Conservation (phyloP, 2,888 invertebrate genomes). For the Diadromus collaris region DNA sequence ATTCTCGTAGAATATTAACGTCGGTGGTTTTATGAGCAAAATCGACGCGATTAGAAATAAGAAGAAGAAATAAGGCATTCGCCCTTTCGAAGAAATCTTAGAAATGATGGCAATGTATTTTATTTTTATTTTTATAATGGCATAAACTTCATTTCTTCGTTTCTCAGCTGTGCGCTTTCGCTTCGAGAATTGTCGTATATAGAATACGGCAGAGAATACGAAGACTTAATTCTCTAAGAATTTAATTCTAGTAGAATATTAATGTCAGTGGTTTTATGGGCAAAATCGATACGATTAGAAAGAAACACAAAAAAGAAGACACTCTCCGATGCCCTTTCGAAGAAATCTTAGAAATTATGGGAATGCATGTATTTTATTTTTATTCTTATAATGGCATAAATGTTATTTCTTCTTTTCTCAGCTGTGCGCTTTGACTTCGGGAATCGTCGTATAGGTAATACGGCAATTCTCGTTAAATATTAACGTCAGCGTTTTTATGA, state of each 20-base stretch:
- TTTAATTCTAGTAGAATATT: neutral
- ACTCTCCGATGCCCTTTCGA: too few species aligned
- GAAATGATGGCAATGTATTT: neutral
- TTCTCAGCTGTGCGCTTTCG: neutral
- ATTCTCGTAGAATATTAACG: neutral
- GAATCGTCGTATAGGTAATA: neutral
- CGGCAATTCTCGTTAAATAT: neutral
- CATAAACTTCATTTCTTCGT: neutral
- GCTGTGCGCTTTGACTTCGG: neutral
- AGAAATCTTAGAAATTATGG: neutral
- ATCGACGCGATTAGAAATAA: neutral
- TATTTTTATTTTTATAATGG: neutral
- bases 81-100: neutral
- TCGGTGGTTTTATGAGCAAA: neutral
- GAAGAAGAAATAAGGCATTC: too few species aligned
- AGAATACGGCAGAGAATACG: neutral
- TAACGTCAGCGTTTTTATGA: neutral
- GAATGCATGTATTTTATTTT: neutral
- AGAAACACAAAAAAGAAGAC: too few species aligned
- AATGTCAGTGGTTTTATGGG: neutral
- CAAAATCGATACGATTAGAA: neutral
- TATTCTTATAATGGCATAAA: neutral
- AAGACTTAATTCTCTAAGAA: too few species aligned
- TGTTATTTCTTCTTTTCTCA: neutral
- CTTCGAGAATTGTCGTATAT: neutral